These are phyloP conservation scores for Cephalopterus ornatus DNA, from an alignment of 2,113 vertebrate species.

Conservation along the genomic window DNA sequence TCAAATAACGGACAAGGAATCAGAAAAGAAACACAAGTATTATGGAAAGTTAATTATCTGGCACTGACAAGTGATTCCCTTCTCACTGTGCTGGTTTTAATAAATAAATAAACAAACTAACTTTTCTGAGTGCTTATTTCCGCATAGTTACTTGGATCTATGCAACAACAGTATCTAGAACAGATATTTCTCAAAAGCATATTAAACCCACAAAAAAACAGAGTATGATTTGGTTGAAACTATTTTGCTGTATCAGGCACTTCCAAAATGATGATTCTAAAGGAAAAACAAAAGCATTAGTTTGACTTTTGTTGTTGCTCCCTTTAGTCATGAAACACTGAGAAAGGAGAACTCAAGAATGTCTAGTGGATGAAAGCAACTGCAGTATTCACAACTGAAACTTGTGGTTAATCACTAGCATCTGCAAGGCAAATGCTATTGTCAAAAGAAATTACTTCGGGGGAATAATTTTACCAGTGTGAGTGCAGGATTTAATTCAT, in stretches of 20 bases:
- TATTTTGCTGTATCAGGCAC: neutral
- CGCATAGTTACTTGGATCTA: neutral
- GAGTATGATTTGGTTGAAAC: neutral
- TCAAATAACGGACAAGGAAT: neutral
- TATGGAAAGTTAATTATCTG: neutral
- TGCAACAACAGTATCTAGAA: neutral
- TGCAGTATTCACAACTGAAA: neutral
- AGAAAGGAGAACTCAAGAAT: neutral
- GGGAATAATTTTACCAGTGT: neutral
- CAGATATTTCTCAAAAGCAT: neutral
- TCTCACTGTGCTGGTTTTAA: neutral
- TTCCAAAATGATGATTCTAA: neutral
- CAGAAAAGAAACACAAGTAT: neutral
- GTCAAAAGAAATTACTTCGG: conserved; percentile 22
- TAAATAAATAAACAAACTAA: neutral
- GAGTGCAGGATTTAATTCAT: conserved; percentile 15
- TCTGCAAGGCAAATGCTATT: conserved; percentile 21
- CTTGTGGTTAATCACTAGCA: neutral
- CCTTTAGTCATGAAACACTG: neutral
- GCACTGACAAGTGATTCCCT: neutral
- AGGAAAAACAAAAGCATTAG: neutral
- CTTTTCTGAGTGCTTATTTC: neutral
- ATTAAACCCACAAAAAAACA: neutral
- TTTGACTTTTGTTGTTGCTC: neutral
- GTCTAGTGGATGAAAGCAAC: neutral